Conservation (phyloP, 2,797 vertebrate species). For the Toxotes lorentzi region DNA sequence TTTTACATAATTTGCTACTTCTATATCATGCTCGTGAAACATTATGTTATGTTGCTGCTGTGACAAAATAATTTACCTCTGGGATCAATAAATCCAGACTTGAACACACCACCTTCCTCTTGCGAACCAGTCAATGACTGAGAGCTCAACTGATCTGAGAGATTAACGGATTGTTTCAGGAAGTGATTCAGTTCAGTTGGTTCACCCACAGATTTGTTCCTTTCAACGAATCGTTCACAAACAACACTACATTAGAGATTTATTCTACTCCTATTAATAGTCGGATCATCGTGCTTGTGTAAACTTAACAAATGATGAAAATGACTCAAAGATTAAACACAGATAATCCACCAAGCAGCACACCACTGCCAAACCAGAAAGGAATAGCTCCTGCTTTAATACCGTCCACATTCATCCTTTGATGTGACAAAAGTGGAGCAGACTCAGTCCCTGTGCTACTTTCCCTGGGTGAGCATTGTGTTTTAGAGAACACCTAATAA, state of each 20-base stretch:
- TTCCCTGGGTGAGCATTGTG: conserved; percentile 29
- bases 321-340: conserved; percentile 23
- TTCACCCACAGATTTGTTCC: too few species aligned
- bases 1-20: too few species aligned
- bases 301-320: conserved; percentile 13
- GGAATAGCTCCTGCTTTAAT: conserved; percentile 5
- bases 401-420: conserved; percentile 32
- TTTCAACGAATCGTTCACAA: too few species aligned
- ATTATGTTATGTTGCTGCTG: too few species aligned
- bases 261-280: conserved; percentile 1
- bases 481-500: conserved; percentile 52
- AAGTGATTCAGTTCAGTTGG: too few species aligned
- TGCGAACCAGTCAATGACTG: too few species aligned
- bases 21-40: too few species aligned
- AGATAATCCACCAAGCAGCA: conserved; percentile 1
- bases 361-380: neutral
- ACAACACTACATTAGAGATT: neutral
- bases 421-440: conserved; percentile 52
- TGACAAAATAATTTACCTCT: too few species aligned
- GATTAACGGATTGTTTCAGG: too few species aligned
- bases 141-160: too few species aligned
- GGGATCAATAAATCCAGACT: too few species aligned
- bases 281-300: neutral
- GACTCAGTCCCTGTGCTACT: conserved; percentile 31
- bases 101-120: too few species aligned